Base-by-base conservation (phyloP, 2,113 vertebrate species). In the Aldabrachelys gigantea region DNA sequence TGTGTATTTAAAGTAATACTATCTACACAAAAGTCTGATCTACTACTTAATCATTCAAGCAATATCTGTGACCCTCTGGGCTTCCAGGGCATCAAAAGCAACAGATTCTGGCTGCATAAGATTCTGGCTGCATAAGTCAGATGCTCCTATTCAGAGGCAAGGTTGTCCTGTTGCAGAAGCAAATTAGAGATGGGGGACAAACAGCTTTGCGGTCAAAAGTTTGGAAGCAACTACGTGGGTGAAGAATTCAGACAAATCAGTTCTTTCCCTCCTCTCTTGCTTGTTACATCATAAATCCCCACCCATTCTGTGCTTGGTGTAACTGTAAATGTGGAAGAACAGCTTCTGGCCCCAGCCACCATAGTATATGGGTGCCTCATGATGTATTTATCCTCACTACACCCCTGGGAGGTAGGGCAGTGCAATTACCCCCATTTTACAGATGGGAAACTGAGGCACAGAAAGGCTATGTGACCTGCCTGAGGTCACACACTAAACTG, bases 1-100 rank as follows among this genome's bases (percentile, higher is more conserved):
- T 3, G 85, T 93, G 22, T n/a, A 50, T 88, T 95, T 96, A 86
- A 94, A 91, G 44, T 62, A 91, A 25, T 81, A 25, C 8, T 47
- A 59, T 65, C 86, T 79, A 57, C 47, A 92, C 85, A 92, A 81
- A 72, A 88, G 19, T 29, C 27, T 92, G 52, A 10, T 21, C 31
- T 80, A 90, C 53, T 83, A 78, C 29, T 84, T 89, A 69, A 69
- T 69, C 62, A 49, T 25, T 81, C 25, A 87, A 69, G 56, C 0
- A 89, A 80, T 91, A 47, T 6, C 80, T 78, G 8, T 86, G 19
- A 53, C 89, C 87, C 17, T 1, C 59, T 80, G 52, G 41, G 29
- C 62, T 94, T 52, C 54, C 29, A 25, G 44, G 10, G 35, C 57
- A 87, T 94, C 29, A 72, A 52, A 80, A 89, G 27, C 57, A 85